Base-by-base conservation (phyloP, 2,797 vertebrate species). In the Gouania willdenowi region DNA sequence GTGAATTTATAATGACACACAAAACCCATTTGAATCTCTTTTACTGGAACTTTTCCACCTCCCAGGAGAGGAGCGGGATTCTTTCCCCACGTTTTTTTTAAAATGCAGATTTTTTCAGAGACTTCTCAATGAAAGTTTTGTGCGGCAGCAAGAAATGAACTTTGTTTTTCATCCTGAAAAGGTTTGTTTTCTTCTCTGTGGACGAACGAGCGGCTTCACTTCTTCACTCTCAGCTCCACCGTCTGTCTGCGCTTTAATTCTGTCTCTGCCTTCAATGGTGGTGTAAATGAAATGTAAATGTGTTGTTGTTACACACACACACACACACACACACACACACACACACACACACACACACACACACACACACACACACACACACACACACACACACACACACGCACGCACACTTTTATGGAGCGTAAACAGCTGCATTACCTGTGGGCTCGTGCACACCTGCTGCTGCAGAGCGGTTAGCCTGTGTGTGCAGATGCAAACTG, bases 111-210 rank as follows among this genome's bases (percentile, higher is more conserved):
- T 68, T 81, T 63, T 40, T 81, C 64, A 41, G 46, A 52, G 42
- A 66, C 50, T 64, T 82, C 74, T 85, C 81, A 76, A 70, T 79
- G 87, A 87, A 90, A 89, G 81, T 77, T 85, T 20, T 14, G 83
- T 77, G 77, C 72, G 77, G 84, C 80, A 83, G 77, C 82, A 81
- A 81, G 75, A 79, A 71, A 71, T 66, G 27, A 56, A 82, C 62
- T 81, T 87, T 87, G 88, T n/a, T n/a, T n/a, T n/a, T n/a, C n/a
- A n/a, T n/a, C n/a, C n/a, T n/a, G n/a, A n/a, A n/a, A n/a, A n/a
- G n/a, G n/a, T n/a, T n/a, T 87, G 15, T 47, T 39, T 30, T 26
- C 2, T 25, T 44, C 22, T 18, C 23, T 26, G 17, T 15, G 20
- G 2, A n/a, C n/a, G n/a, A n/a, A n/a, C n/a, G n/a, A n/a, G n/a